A percentile compares a stretch with the other conserved stretches of the same genome.
Conservation (phyloP, 2,797 vertebrate species). For the Scyliorhinus canicula region DNA sequence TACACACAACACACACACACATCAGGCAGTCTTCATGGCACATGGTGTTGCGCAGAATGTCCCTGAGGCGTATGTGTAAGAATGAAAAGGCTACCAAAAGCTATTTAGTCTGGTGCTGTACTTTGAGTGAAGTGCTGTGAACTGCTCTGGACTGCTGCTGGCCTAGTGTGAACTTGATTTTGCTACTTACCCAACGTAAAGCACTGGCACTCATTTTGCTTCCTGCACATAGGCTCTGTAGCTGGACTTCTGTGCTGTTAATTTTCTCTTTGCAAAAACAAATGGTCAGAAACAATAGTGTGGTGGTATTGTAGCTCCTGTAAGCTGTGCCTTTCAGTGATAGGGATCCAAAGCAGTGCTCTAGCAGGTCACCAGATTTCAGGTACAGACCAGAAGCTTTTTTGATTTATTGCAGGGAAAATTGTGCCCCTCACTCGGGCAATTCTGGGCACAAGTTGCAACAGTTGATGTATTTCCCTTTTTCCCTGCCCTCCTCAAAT, state of each 20-base stretch:
- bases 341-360: neutral
- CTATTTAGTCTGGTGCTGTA: neutral
- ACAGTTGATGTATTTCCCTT: neutral
- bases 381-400: neutral
- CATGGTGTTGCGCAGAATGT: neutral
- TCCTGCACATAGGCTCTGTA: neutral
- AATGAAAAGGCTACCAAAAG: neutral
- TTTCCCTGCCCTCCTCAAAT: neutral
- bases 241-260: neutral
- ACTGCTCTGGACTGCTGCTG: neutral
- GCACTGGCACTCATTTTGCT: neutral
- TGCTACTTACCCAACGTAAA: neutral
- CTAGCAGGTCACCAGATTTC: neutral
- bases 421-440: neutral
- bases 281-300: neutral
- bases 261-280: neutral
- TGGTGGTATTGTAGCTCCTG: neutral
- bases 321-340: neutral
- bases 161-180: neutral
- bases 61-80: neutral
- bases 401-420: neutral
- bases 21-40: neutral
- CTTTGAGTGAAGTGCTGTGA: neutral
- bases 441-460: neutral
- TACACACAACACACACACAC: too few relatives aligned